phyloP scores from a whole-genome alignment of 2,888 invertebrate species.

The Reticulitermes lucifugus region DNA sequence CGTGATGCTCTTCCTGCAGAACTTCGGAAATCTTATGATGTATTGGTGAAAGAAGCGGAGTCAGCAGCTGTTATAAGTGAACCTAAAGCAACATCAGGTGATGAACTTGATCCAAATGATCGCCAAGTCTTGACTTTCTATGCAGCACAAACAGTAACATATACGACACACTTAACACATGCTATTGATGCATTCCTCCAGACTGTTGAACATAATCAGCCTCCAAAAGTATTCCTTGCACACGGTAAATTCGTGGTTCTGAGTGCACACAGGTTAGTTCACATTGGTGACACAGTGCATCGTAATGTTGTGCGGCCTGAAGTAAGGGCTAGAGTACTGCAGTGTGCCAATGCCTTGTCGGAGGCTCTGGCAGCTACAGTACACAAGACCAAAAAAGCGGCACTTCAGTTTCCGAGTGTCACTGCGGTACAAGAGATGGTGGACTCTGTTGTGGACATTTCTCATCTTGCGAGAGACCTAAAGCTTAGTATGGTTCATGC shows the following conservation, averaged over 20 bases:
- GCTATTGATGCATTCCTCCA: conserved; percentile 93
- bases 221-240: conserved; percentile 91
- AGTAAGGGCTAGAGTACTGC: conserved; percentile 77
- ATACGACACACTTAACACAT: conserved; percentile 85
- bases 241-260: conserved; percentile 95
- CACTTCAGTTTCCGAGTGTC: conserved; percentile 92
- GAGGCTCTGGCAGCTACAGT: conserved; percentile 87
- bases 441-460: conserved; percentile 87
- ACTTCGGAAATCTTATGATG: conserved; percentile 79
- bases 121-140: conserved; percentile 88
- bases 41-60: conserved; percentile 74
- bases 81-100: conserved; percentile 38
- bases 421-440: conserved; percentile 94
- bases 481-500: conserved; percentile 62
- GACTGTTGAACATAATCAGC: conserved; percentile 92
- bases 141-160: conserved; percentile 86
- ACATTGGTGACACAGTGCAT: conserved; percentile 94
- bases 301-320: conserved; percentile 83
- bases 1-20: conserved; percentile 79
- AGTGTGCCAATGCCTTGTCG: conserved; percentile 83
- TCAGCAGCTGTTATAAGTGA: conserved; percentile 47
- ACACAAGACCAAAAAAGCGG: conserved; percentile 89
- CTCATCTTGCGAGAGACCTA: conserved; percentile 84
- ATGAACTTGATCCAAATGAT: conserved; percentile 78
- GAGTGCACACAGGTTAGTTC: conserved; percentile 92